Evolutionary conservation across 2,797 vertebrate species (phyloP).

Genomic region (Enteromius argenteus): DNA sequence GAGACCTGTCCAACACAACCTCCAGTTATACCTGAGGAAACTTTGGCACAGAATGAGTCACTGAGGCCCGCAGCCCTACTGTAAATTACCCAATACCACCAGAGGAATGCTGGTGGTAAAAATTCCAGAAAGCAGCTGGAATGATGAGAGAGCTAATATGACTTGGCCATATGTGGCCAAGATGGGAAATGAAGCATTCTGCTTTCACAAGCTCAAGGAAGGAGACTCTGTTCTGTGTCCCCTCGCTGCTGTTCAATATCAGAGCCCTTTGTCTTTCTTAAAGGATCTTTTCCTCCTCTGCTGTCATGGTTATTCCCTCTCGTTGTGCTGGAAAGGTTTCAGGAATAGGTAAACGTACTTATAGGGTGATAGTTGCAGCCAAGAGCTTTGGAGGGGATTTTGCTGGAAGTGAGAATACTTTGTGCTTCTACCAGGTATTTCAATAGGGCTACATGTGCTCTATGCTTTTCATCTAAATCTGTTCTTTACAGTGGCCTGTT

Average conservation of each 20-base stretch:
- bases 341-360: constrained; percentile 45
- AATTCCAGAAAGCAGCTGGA: constrained; percentile 59
- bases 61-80: neutral
- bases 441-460: neutral
- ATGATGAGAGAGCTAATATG: constrained; percentile 53
- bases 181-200: constrained; percentile 38
- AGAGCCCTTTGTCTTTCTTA: constrained; percentile 35
- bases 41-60: constrained; percentile 7
- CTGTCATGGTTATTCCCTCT: constrained; percentile 40
- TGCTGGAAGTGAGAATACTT: constrained; percentile 23
- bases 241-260: constrained; percentile 36
- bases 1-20: neutral
- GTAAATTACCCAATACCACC: constrained; percentile 40
- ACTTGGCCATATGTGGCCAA: constrained; percentile 58
- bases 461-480: constrained; percentile 31
- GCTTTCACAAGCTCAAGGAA: constrained; percentile 41
- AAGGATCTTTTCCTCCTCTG: constrained; percentile 13
- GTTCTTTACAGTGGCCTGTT: neutral
- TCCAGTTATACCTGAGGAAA: constrained; percentile 9
- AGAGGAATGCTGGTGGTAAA: constrained; percentile 51
- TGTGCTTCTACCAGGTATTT: constrained; percentile 16
- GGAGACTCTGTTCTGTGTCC: constrained; percentile 26
- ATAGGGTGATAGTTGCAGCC: constrained; percentile 32
- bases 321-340: constrained; percentile 39
- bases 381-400: constrained; percentile 26